phyloP scores from a whole-genome alignment of 2,888 invertebrate species.

The Nemotelus pantherinus region DNA sequence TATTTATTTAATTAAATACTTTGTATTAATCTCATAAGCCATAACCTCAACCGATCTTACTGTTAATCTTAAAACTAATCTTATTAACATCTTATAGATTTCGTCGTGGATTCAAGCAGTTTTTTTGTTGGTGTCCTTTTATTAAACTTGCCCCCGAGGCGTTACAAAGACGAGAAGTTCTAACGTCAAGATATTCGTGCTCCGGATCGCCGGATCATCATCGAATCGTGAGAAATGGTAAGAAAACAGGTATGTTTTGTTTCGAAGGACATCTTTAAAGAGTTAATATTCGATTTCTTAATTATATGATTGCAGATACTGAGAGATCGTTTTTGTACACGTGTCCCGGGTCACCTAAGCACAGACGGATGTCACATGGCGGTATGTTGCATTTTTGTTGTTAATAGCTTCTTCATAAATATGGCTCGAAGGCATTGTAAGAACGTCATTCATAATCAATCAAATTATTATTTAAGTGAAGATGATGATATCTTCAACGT shows the following conservation, averaged over 20 bases:
- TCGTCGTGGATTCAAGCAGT: slow-evolving; percentile 90
- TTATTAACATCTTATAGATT: slow-evolving; percentile 70
- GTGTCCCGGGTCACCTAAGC: slow-evolving; percentile 62
- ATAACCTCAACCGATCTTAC: background rate
- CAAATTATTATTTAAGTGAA: no score
- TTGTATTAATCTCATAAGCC: background rate
- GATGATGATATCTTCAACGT: no score
- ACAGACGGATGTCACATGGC: slow-evolving; percentile 51
- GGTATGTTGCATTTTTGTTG: slow-evolving; percentile 46
- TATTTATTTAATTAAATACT: no score
- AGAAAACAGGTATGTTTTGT: slow-evolving; percentile 49
- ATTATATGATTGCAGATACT: slow-evolving; percentile 57
- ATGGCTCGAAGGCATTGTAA: background rate
- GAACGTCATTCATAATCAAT: no score
- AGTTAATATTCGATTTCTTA: slow-evolving; percentile 36
- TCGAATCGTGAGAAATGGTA: slow-evolving; percentile 77
- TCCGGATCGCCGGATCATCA: slow-evolving; percentile 80
- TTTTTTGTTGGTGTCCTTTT: slow-evolving; percentile 88
- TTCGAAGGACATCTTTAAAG: slow-evolving; percentile 8
- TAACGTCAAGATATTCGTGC: slow-evolving; percentile 81
- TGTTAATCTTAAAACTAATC: slow-evolving; percentile 46
- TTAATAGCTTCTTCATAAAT: background rate
- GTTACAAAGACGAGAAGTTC: slow-evolving; percentile 76
- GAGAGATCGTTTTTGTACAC: slow-evolving; percentile 64
- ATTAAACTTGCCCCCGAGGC: slow-evolving; percentile 76